phyloP scores from a whole-genome alignment of 2,113 vertebrate genomes.

The Lepus timidus region DNA sequence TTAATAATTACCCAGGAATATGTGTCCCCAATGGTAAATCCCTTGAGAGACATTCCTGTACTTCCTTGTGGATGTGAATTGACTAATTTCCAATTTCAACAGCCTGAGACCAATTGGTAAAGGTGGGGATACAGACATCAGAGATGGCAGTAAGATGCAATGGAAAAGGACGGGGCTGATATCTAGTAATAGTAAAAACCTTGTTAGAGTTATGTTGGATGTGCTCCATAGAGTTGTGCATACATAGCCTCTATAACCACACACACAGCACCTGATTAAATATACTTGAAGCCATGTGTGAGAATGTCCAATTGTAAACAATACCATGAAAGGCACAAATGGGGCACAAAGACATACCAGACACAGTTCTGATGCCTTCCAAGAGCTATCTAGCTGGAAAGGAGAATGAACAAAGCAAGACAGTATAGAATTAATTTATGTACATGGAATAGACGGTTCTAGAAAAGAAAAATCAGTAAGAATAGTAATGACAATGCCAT shows the following conservation, averaged over 20 bases:
- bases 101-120: neutral
- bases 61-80: neutral
- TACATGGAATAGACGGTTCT: neutral
- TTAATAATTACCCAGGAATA: neutral
- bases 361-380: neutral
- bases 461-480: neutral
- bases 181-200: neutral
- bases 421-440: neutral
- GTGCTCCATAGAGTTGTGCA: neutral
- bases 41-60: neutral
- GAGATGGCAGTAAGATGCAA: neutral
- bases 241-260: neutral
- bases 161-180: neutral
- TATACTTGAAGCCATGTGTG: neutral
- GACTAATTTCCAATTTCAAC: neutral
- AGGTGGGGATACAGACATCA: neutral
- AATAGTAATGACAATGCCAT: neutral
- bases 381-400: neutral
- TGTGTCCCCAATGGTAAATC: constrained; percentile 1
- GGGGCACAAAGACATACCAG: neutral
- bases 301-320: neutral
- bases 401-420: neutral
- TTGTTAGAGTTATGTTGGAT: neutral
- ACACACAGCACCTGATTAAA: neutral
- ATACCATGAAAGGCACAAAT: neutral